Percentiles rank a stretch among this genome's conserved stretches.
Evolutionary conservation across 1,140 invertebrate genomes (phyloP).

Genomic region (Eupristina koningsbergeri): DNA sequence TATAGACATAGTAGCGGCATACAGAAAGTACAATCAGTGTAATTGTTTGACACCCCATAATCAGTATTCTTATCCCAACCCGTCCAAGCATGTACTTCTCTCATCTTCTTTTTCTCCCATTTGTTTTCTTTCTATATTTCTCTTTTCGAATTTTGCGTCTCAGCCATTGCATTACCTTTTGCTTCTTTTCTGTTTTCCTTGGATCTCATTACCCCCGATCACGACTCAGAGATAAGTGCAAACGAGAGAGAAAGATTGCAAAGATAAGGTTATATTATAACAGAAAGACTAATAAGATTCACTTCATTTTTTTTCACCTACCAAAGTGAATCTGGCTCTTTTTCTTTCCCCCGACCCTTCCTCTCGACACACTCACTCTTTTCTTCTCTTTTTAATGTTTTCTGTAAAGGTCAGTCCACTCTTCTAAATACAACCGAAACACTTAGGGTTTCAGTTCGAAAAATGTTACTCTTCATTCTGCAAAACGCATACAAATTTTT

Average conservation of each 20-base stretch:
- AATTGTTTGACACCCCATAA: slow-evolving; percentile 75
- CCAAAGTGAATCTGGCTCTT: slow-evolving; percentile 23
- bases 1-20: slow-evolving; percentile 54
- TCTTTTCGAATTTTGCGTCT: neutral
- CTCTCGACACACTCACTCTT: neutral
- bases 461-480: slow-evolving; percentile 20
- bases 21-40: slow-evolving; percentile 73
- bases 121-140: slow-evolving; percentile 53
- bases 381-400: neutral
- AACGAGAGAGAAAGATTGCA: slow-evolving; percentile 63
- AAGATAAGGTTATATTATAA: slow-evolving; percentile 72
- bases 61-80: slow-evolving; percentile 68
- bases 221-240: slow-evolving; percentile 61
- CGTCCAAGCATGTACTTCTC: neutral
- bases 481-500: neutral
- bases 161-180: neutral
- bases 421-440: neutral
- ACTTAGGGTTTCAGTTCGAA: no score
- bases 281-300: slow-evolving; percentile 68
- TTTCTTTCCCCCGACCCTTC: no score
- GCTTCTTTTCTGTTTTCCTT: slow-evolving; percentile 53
- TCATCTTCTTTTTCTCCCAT: slow-evolving; percentile 23
- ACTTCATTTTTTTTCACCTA: slow-evolving; percentile 62
- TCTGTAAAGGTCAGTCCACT: slow-evolving; percentile 47
- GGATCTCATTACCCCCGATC: slow-evolving; percentile 72